phyloP scores from a whole-genome alignment of 2,797 vertebrate genomes.

The Chelon labrosus region DNA sequence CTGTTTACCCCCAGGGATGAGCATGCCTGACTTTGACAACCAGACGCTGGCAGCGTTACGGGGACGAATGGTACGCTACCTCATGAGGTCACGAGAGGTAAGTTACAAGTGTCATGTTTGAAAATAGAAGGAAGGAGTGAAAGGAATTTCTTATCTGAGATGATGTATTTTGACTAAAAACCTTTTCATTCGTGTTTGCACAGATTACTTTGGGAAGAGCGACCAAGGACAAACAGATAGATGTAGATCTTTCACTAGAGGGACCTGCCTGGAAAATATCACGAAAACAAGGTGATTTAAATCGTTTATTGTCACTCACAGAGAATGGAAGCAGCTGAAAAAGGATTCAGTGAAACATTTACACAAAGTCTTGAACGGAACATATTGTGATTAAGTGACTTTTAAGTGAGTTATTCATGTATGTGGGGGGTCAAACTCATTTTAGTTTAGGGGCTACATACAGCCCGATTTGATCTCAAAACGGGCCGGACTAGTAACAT shows the following conservation, averaged over 20 bases:
- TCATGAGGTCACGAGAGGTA: slow-evolving; percentile 96
- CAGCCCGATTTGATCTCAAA: too few relatives aligned
- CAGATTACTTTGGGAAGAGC: slow-evolving; percentile 96
- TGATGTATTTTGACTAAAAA: neutral
- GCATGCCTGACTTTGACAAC: slow-evolving; percentile 96
- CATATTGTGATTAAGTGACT: neutral
- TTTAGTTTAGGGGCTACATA: too few relatives aligned
- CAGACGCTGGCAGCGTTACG: slow-evolving; percentile 94
- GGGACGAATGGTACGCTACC: slow-evolving; percentile 96
- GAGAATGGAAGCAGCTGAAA: neutral
- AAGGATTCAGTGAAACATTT: neutral
- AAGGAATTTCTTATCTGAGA: neutral
- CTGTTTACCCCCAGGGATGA: slow-evolving; percentile 88
- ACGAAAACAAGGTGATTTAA: slow-evolving; percentile 91
- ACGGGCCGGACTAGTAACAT: too few relatives aligned
- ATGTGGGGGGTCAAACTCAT: neutral
- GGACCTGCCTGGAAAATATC: slow-evolving; percentile 98
- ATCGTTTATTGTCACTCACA: neutral
- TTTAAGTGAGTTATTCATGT: neutral
- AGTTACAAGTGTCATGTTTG: slow-evolving; percentile 23
- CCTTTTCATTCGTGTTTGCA: slow-evolving; percentile 3
- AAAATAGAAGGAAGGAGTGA: neutral
- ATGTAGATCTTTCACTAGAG: slow-evolving; percentile 95
- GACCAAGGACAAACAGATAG: slow-evolving; percentile 98
- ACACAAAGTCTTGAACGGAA: neutral